Conservation (phyloP, 2,888 invertebrate genomes). For the Trachelus iudaicus region DNA sequence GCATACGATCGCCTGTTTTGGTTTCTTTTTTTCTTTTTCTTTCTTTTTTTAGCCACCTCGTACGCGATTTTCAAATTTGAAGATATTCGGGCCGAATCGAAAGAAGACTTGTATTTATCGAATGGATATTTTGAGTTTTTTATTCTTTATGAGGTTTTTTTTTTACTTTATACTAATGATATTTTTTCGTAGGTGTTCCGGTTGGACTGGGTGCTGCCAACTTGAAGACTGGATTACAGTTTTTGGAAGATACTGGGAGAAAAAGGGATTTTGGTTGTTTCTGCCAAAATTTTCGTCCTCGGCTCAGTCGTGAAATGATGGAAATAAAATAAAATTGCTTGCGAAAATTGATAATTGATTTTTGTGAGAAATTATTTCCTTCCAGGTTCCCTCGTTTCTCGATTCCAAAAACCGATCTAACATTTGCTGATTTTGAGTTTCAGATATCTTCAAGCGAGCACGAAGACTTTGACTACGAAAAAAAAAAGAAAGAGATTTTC, state of each 20-base stretch:
- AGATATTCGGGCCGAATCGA: background rate
- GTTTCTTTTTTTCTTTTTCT: background rate
- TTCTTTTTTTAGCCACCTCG: background rate
- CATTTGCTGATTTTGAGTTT: slow-evolving; percentile 25
- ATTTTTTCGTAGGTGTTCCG: slow-evolving; percentile 5
- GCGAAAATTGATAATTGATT: background rate
- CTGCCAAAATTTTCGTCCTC: no score
- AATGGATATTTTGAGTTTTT: background rate
- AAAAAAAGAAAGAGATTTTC: background rate
- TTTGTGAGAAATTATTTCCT: background rate
- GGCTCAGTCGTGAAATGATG: background rate
- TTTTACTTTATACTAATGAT: background rate
- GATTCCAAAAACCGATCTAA: background rate
- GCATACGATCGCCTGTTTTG: slow-evolving; percentile 30
- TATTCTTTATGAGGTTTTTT: background rate
- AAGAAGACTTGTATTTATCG: background rate
- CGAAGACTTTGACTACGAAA: background rate
- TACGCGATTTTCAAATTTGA: background rate
- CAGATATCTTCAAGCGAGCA: slow-evolving; percentile 18
- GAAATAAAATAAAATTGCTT: background rate
- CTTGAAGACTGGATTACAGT: background rate
- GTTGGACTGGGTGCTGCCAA: background rate
- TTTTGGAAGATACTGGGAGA: background rate
- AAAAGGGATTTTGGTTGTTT: background rate
- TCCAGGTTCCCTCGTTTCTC: background rate